Base-by-base conservation (phyloP, 2,888 invertebrate genomes). In the Acronicta aceris region DNA sequence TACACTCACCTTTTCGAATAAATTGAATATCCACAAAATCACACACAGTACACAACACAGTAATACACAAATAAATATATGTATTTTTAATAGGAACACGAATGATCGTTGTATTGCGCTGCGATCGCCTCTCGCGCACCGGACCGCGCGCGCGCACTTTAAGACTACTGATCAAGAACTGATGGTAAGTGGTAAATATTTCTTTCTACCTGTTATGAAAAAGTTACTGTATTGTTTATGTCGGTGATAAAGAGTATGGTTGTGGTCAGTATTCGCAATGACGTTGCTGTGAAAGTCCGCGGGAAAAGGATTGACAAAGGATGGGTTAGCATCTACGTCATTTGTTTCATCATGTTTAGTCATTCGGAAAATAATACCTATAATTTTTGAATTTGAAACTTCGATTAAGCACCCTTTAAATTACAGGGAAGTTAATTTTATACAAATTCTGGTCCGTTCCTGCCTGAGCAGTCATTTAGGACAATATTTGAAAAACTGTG, bases 61-160 rank as follows among this genome's bases (percentile, higher is more conserved):
- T 27, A 27, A 48, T 17, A 41, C 41, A 59, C 58, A 38, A 33
- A 57, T 15, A 57, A 52, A 54, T 36, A 17, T 27, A 46, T 27
- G n/a, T 42, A 51, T 4, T 30, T 13, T 0, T 36, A 38, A n/a
- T 38, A 50, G 7, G 15, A 64, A 53, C 3, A 50, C 45, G 48
- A 45, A 15, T 17, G 21, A 56, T 61, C 60, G 68, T 56, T 54
- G 49, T 65, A 45, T 60, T 52, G 55, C 64, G 60, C 59, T 52
- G 55, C 64, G 60, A 58, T 48, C 54, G 10, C 59, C 67, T 71
- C 65, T 8, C 40, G 71, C 71, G 75, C 75, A 65, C 27, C 38
- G n/a, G 15, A 45, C 8, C 17, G 43, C 50, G 59, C 75, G 78
- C 53, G 69, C 59, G 48, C 46, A 47, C 41, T 43, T 56, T 58